Evolutionary conservation across 2,113 vertebrate genomes (phyloP), one percentile per base, ranked within the genome.

Genomic region (Pleuronectes platessa): DNA sequence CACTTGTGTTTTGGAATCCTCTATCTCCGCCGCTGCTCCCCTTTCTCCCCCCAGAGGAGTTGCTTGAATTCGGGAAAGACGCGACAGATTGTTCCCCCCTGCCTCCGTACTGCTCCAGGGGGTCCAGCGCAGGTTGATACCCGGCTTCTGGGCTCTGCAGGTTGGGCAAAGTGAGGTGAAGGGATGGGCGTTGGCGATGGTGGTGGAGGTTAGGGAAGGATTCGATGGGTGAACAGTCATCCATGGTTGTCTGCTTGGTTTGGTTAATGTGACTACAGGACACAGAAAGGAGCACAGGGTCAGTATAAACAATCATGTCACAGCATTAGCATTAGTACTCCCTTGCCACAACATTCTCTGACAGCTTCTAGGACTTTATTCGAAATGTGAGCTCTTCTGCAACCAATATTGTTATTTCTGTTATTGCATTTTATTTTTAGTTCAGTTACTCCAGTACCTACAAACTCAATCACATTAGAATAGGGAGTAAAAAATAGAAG

Each of bases 171-270:
- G 64, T 55, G 55, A 86, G 24, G 65, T 85, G 69, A 76, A 86
- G 86, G 17, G 84, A 54, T 6, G 77, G 63, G 6, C 27, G 81
- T 0, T 67, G 84, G 71, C 35, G 73, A 49, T 79, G 89, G 54
- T 84, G 88, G 62, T 71, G 86, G 54, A 56, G 60, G 85, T 74
- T 82, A 55, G 87, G 20, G 87, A 90, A 89, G 71, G 81, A 74
- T 10, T 83, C 76, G 24, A 85, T 60, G 15, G 86, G 62, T 21
- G 89, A 81, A 27, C 31, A 66, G 63, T 90, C 82, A 4, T 92
- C 91, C 92, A 93, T 93, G 62, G 68, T 61, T 18, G 31, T 17
- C 55, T 15, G 12, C 3, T 71, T 58, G 67, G 61, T 78, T 77
- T 59, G 56, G 66, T 64, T 86, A 88, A 21, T 81, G 68, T 31